phyloP scores from a whole-genome alignment of 2,113 vertebrate genomes.

The Brienomyrus brachyistius region DNA sequence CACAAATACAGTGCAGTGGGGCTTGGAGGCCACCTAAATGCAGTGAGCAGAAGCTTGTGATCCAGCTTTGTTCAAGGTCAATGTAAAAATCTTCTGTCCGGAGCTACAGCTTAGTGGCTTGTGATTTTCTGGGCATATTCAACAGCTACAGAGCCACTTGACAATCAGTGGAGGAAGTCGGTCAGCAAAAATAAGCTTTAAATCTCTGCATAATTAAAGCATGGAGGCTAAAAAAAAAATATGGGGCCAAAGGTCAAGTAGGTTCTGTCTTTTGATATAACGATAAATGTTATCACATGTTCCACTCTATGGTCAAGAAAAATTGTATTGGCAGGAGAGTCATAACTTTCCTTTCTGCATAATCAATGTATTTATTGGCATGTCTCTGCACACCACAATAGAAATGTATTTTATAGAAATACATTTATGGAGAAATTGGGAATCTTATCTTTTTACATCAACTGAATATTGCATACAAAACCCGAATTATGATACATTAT shows the following conservation, averaged over 20 bases:
- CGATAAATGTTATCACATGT: neutral
- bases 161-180: neutral
- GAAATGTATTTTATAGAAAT: neutral
- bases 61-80: neutral
- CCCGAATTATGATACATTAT: neutral
- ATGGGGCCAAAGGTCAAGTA: neutral
- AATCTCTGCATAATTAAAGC: neutral
- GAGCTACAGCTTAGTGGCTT: constrained; percentile 26
- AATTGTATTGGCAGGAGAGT: neutral
- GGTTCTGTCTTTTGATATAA: neutral
- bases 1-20: constrained; percentile 19
- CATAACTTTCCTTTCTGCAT: neutral
- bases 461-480: neutral
- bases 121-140: constrained; percentile 14
- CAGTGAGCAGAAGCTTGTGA: neutral
- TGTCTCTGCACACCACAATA: neutral
- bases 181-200: constrained; percentile 1
- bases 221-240: neutral
- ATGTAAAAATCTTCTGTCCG: neutral
- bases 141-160: constrained; percentile 22
- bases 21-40: neutral
- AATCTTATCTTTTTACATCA: neutral
- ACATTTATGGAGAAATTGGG: neutral
- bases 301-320: neutral
- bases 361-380: neutral